Conservation (phyloP, 92 coral and sea anemone genomes). For the Parazoanthus swiftii region DNA sequence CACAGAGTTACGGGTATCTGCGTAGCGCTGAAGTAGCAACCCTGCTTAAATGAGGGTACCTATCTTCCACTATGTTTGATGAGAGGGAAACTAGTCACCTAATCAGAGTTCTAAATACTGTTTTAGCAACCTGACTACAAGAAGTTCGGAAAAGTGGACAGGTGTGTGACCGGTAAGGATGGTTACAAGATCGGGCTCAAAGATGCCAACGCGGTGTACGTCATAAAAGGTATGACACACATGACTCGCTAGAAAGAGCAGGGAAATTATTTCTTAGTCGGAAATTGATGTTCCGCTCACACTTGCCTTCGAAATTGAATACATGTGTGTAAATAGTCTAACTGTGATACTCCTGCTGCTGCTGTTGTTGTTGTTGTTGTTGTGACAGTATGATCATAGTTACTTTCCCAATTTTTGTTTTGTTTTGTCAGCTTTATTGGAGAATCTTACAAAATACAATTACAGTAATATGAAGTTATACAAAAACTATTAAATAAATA, state of each 20-base stretch:
- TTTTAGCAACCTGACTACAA: constrained; percentile 41
- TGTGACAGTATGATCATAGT: too few relatives aligned
- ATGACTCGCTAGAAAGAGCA: not conserved
- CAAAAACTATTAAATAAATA: too few relatives aligned
- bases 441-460: too few relatives aligned
- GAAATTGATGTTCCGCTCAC: not conserved
- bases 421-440: too few relatives aligned
- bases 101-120: not conserved
- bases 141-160: constrained; percentile 22
- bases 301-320: too few relatives aligned
- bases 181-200: constrained; percentile 29
- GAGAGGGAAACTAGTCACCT: not conserved
- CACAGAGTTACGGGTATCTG: too few relatives aligned
- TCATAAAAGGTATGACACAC: constrained; percentile 22
- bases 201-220: constrained; percentile 33
- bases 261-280: not conserved
- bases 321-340: too few relatives aligned
- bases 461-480: too few relatives aligned
- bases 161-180: constrained; percentile 35
- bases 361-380: not conserved
- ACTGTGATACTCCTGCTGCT: too few relatives aligned
- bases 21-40: too few relatives aligned
- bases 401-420: too few relatives aligned
- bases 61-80: not conserved
- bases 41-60: not conserved